These are phyloP conservation scores for Artemia sinica DNA, from an alignment of 2,888 invertebrate species.

Conservation along the genomic window DNA sequence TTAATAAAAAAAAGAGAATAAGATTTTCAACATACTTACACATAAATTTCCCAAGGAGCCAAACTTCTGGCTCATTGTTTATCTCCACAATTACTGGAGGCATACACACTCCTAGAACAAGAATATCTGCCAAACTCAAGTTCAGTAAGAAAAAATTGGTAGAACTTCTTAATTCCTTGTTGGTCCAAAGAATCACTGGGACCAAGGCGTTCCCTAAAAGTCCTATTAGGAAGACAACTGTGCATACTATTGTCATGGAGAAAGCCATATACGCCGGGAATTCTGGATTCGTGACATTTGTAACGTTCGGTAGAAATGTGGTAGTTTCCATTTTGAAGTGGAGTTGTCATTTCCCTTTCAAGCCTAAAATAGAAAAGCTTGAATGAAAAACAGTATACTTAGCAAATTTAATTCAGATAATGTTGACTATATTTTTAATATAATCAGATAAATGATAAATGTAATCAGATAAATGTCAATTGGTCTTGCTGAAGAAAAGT, in stretches of 20 bases:
- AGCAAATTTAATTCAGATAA: no score
- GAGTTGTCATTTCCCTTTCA: neutral
- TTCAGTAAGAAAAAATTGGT: constrained; percentile 89
- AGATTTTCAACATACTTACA: constrained; percentile 50
- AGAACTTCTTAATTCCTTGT: constrained; percentile 82
- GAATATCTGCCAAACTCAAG: constrained; percentile 78
- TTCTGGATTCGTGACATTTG: constrained; percentile 19
- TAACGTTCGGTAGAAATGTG: constrained; percentile 18
- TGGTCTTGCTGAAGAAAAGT: no score
- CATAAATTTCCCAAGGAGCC: constrained; percentile 77
- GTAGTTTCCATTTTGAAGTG: constrained; percentile 6
- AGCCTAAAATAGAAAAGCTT: no score
- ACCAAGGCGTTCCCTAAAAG: constrained; percentile 84
- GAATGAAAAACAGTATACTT: no score
- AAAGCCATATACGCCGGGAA: constrained; percentile 69
- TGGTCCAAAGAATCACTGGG: constrained; percentile 73
- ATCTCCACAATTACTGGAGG: constrained; percentile 83
- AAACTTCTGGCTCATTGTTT: constrained; percentile 72
- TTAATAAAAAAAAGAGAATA: neutral
- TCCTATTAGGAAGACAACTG: constrained; percentile 69
- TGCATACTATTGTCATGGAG: constrained; percentile 71
- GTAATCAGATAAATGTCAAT: no score
- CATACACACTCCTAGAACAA: constrained; percentile 76
- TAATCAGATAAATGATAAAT: no score
- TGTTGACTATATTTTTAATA: no score